These are phyloP conservation scores for Callaeas wilsoni DNA, from an alignment of 2,113 vertebrate species.

Conservation along the genomic window DNA sequence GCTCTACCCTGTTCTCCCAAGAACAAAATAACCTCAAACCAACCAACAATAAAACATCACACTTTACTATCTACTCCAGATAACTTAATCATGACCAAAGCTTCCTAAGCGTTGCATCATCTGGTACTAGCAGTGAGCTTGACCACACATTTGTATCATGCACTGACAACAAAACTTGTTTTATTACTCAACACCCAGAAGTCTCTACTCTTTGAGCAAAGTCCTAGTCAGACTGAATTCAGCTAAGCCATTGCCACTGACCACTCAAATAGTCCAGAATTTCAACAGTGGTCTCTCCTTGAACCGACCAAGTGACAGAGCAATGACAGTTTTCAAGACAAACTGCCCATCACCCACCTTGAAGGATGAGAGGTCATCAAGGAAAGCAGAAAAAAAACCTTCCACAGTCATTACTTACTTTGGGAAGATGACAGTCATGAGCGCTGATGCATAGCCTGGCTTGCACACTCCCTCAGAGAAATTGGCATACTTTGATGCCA, in stretches of 20 bases:
- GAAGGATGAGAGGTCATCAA: neutral
- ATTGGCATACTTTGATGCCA: slow-evolving; percentile 89
- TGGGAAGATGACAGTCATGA: slow-evolving; percentile 94
- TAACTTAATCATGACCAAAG: neutral
- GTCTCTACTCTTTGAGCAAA: neutral
- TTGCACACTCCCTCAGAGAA: slow-evolving; percentile 90
- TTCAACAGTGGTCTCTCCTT: neutral
- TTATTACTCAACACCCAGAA: neutral
- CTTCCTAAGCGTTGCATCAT: neutral
- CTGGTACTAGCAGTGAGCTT: neutral
- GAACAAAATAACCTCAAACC: neutral
- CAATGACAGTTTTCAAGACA: neutral
- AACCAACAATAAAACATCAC: neutral
- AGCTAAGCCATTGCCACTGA: neutral
- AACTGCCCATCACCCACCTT: neutral
- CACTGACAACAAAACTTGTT: neutral
- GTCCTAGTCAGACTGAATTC: neutral
- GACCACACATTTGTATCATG: neutral
- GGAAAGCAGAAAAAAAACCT: neutral
- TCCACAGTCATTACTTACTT: slow-evolving; percentile 78
- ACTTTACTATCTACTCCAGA: neutral
- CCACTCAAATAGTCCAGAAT: neutral
- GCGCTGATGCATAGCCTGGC: slow-evolving; percentile 88
- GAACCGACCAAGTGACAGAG: neutral
- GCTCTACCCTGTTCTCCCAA: neutral